phyloP scores from a whole-genome alignment of 2,797 vertebrate genomes.

The Sebastes iracundus region DNA sequence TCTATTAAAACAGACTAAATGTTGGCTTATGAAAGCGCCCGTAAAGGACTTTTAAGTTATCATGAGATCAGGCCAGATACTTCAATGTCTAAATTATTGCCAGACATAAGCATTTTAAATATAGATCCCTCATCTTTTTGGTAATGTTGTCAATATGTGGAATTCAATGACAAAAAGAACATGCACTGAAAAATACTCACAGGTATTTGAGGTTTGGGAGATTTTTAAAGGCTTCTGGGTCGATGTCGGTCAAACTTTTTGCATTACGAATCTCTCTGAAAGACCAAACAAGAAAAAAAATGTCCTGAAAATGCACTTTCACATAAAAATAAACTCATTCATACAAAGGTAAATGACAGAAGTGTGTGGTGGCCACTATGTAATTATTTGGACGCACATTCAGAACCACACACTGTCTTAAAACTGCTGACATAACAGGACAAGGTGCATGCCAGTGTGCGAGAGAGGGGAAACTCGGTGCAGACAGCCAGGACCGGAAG shows the following conservation, averaged over 20 bases:
- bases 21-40: no score
- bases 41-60: background rate
- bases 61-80: background rate
- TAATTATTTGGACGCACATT: background rate
- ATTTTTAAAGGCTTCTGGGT: slow-evolving; percentile 89
- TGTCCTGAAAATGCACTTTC: background rate
- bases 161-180: background rate
- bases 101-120: slow-evolving; percentile 29
- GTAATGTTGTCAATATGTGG: slow-evolving; percentile 15
- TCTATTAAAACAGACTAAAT: no score
- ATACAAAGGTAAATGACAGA: background rate
- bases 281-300: slow-evolving; percentile 27
- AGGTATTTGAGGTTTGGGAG: slow-evolving; percentile 93
- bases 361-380: background rate
- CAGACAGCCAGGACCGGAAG: slow-evolving; percentile 52
- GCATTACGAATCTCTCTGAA: slow-evolving; percentile 94
- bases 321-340: background rate
- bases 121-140: background rate
- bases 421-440: slow-evolving; percentile 42
- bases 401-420: slow-evolving; percentile 8
- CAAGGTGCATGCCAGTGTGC: slow-evolving; percentile 31
- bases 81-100: slow-evolving; percentile 18
- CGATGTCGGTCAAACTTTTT: slow-evolving; percentile 87
- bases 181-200: slow-evolving; percentile 82
- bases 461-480: slow-evolving; percentile 28